phyloP scores from a whole-genome alignment of 2,888 invertebrate genomes.

The Lycophotia porphyrea region DNA sequence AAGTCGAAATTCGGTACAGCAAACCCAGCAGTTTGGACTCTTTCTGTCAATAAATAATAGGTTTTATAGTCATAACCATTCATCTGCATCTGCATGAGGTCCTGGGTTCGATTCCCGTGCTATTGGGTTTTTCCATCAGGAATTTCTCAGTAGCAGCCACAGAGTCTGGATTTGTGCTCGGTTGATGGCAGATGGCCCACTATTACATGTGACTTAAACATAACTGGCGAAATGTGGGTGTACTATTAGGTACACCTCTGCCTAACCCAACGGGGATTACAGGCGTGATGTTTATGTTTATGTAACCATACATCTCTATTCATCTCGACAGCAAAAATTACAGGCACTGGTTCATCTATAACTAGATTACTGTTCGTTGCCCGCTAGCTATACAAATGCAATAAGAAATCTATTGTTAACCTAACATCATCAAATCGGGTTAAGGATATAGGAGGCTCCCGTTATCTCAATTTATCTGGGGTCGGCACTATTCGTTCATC shows the following conservation, averaged over 20 bases:
- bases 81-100: too few relatives aligned
- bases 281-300: too few relatives aligned
- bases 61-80: not conserved
- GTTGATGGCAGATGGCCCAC: too few relatives aligned
- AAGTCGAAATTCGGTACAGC: not conserved
- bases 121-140: too few relatives aligned
- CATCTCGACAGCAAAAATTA: not conserved
- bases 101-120: too few relatives aligned
- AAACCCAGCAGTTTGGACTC: not conserved
- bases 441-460: not conserved
- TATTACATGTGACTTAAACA: too few relatives aligned
- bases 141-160: too few relatives aligned
- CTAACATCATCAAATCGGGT: conserved; percentile 1
- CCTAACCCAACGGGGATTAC: too few relatives aligned
- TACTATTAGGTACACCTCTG: too few relatives aligned
- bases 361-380: not conserved
- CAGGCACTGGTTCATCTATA: not conserved
- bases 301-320: not conserved
- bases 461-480: not conserved
- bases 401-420: conserved; percentile 9
- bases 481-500: conserved; percentile 4
- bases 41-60: not conserved
- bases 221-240: too few relatives aligned
- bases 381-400: not conserved
- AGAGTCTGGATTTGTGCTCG: too few relatives aligned